Base-by-base conservation (phyloP, 2,113 vertebrate species). In the Machaerirhynchus nigripectus region DNA sequence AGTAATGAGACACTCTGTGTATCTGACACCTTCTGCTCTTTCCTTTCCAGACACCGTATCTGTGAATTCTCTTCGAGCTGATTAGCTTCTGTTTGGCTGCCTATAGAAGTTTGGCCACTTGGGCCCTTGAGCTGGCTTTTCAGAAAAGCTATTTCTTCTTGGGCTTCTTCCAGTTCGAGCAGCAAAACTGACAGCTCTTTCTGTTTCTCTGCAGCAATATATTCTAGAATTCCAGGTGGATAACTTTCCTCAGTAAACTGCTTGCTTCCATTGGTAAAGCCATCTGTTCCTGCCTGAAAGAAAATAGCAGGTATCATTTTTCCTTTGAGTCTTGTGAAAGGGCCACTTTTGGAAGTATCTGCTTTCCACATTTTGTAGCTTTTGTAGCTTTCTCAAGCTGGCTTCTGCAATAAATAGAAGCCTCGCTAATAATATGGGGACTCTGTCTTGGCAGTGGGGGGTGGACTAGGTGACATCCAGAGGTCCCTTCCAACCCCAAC, bases 131-230 rank as follows among this genome's bases (percentile, higher is more conserved):
- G 96, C 39, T 98, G 97, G 15, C 87, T 93, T 87, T 98, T 98
- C 73, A 98, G 93, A 46, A 97, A 97, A 49, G 95, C 95, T 55
- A 98, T 96, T 80, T 98, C 98, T 56, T 98, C 97, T 42, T 97
- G 97, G 67, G 98, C 97, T 97, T 98, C 98, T 79, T 97, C 91
- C 67, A 98, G 95, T 92, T 98, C 98, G 55, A 97, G 59, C 71
- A 98, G 90, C 94, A 98, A 96, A 88, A 98, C 50, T 1, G 98
- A 97, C 53, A 98, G 84, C 30, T 98, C 97, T 39, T 94, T 97
- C 64, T 97, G 97, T 33, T 98, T 98, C 91, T 97, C 94, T 59
- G 87, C 95, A 85, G 96, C 73, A 39, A 97, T 80, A 70, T 90
- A 95, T 37, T 97, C 97, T 50, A 92, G 52, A 59, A 92, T 28